Percentiles rank a stretch among this genome's conserved stretches.
Evolutionary conservation across 2,797 vertebrate genomes (phyloP).

Genomic region (Rallus crepitans): DNA sequence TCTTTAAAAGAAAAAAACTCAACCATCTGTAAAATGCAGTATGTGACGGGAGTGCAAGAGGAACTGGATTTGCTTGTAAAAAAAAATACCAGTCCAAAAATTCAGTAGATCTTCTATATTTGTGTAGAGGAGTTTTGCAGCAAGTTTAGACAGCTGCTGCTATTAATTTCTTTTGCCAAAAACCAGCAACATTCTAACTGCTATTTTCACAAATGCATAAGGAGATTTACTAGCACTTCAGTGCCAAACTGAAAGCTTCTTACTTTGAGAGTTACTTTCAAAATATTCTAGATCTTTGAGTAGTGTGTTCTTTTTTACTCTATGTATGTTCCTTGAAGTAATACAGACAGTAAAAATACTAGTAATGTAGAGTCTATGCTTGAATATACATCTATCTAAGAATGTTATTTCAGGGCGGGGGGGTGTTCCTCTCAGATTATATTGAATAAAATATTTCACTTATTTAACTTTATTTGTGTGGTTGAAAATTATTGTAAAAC

Average conservation of each 20-base stretch:
- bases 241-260: not conserved
- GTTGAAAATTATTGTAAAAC: not conserved
- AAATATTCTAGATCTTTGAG: not conserved
- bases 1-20: not conserved
- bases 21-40: not conserved
- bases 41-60: not conserved
- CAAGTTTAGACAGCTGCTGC: conserved; percentile 72
- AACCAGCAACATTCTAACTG: not conserved
- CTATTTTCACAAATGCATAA: conserved; percentile 2
- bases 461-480: not conserved
- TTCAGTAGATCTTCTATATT: conserved; percentile 30
- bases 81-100: conserved; percentile 23
- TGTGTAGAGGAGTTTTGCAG: conserved; percentile 1
- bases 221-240: not conserved
- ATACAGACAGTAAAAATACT: not conserved
- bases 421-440: not conserved
- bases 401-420: not conserved
- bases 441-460: not conserved
- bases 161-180: conserved; percentile 48
- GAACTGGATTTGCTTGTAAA: conserved; percentile 20
- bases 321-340: not conserved
- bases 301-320: not conserved
- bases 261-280: not conserved
- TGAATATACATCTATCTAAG: not conserved
- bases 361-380: not conserved